Percentiles rank a stretch among this genome's conserved stretches.
These are phyloP conservation scores for Capromys pilorides DNA, from an alignment of 2,797 vertebrate species.

Conservation along the genomic window DNA sequence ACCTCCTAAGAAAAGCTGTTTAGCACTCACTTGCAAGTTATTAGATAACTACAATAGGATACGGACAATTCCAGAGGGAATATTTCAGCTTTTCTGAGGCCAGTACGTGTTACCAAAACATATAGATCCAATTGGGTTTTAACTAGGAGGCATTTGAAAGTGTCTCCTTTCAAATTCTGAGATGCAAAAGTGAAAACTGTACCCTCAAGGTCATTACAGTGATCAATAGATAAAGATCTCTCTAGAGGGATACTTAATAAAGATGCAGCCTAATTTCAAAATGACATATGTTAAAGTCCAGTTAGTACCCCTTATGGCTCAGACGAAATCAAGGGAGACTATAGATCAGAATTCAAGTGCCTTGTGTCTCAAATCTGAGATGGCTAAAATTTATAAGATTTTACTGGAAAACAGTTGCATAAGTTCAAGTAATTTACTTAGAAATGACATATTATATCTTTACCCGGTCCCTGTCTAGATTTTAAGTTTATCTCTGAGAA, in stretches of 20 bases:
- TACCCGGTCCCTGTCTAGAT: not conserved
- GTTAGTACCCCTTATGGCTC: slow-evolving; percentile 1
- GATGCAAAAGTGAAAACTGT: slow-evolving; percentile 15
- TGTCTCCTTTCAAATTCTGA: slow-evolving; percentile 58
- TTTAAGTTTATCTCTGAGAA: slow-evolving; percentile 40
- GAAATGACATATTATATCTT: slow-evolving; percentile 4
- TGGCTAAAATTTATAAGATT: slow-evolving; percentile 50
- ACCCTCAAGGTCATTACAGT: slow-evolving; percentile 35
- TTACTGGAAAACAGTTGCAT: slow-evolving; percentile 29
- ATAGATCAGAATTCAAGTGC: slow-evolving; percentile 39
- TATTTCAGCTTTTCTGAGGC: not conserved
- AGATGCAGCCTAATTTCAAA: slow-evolving; percentile 37
- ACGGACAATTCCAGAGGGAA: slow-evolving; percentile 34
- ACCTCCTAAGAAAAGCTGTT: not conserved
- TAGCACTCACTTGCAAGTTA: slow-evolving; percentile 43
- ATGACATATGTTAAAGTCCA: slow-evolving; percentile 49
- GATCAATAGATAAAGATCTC: slow-evolving; percentile 54
- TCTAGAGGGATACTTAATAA: slow-evolving; percentile 37
- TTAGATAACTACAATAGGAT: slow-evolving; percentile 40
- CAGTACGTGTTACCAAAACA: slow-evolving; percentile 1
- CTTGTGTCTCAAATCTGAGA: slow-evolving; percentile 52
- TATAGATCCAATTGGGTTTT: slow-evolving; percentile 5
- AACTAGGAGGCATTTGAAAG: not conserved
- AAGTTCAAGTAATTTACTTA: slow-evolving; percentile 49
- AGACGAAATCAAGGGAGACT: slow-evolving; percentile 32